phyloP scores from a whole-genome alignment of 2,888 invertebrate genomes.

The Troides oblongomaculatus region DNA sequence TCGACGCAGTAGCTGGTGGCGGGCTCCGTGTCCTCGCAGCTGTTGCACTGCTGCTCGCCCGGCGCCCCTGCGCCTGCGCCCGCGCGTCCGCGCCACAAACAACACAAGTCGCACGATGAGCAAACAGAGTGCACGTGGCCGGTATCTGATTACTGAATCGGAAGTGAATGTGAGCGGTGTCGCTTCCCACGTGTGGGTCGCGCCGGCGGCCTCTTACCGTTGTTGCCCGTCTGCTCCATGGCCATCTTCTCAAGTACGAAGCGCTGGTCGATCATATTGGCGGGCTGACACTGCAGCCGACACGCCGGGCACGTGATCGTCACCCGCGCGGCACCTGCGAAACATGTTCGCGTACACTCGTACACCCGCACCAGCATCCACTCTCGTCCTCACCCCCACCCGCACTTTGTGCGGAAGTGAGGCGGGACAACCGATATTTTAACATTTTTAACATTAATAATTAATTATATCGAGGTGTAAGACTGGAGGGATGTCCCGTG shows the following conservation, averaged over 20 bases:
- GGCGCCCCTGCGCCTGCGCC: slow-evolving; percentile 68
- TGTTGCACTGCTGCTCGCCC: slow-evolving; percentile 84
- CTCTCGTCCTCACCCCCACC: no score
- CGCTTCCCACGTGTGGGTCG: no score
- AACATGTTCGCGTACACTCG: neutral
- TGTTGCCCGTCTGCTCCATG: slow-evolving; percentile 63
- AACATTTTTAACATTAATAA: no score
- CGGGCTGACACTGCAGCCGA: slow-evolving; percentile 84
- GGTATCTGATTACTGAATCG: no score
- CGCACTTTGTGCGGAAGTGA: no score
- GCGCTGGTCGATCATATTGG: slow-evolving; percentile 90
- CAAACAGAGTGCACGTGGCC: no score
- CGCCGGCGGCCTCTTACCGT: slow-evolving; percentile 39
- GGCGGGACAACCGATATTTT: no score
- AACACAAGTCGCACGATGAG: no score
- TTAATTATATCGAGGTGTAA: no score
- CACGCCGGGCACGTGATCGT: slow-evolving; percentile 85
- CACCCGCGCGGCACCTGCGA: slow-evolving; percentile 61
- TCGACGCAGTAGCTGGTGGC: slow-evolving; percentile 94
- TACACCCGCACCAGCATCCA: no score
- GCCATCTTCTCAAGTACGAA: slow-evolving; percentile 86
- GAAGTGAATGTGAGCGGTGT: no score
- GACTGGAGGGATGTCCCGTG: no score
- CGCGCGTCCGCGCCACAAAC: neutral
- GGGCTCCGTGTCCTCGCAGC: slow-evolving; percentile 90